phyloP scores from a whole-genome alignment of 2,113 vertebrate genomes.

The Vulpes vulpes region DNA sequence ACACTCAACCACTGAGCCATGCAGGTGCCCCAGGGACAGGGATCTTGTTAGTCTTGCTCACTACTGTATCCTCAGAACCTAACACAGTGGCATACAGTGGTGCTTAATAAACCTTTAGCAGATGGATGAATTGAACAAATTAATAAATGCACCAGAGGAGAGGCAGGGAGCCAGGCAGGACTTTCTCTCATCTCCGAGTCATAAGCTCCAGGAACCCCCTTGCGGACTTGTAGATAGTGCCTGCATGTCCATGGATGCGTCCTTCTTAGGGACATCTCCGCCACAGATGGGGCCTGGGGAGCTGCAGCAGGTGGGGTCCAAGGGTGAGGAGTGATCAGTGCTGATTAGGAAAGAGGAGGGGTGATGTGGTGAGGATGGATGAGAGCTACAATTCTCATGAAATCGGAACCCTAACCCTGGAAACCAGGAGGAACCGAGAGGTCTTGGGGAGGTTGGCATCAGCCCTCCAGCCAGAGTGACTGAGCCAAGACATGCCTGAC shows the following conservation, averaged over 20 bases:
- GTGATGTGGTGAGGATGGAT: not conserved
- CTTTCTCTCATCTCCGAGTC: not conserved
- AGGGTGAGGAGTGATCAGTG: not conserved
- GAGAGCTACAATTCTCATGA: not conserved
- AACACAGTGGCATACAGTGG: not conserved
- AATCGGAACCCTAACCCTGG: not conserved
- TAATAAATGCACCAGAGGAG: not conserved
- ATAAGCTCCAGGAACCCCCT: not conserved
- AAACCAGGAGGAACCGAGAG: not conserved
- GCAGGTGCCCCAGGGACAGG: not conserved
- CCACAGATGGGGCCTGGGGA: not conserved
- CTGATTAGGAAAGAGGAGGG: not conserved
- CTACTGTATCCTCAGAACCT: not conserved
- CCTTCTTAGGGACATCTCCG: not conserved
- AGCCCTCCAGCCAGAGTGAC: too few species aligned
- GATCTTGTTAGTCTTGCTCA: not conserved
- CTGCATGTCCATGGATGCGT: not conserved
- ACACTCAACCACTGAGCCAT: too few species aligned
- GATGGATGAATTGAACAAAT: not conserved
- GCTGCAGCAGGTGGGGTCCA: not conserved
- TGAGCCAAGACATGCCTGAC: not conserved
- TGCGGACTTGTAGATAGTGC: not conserved
- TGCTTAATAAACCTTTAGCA: not conserved
- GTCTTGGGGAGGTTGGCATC: not conserved
- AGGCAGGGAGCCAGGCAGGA: not conserved